Evolutionary conservation across 2,888 invertebrate species (phyloP).

Genomic region (Lepidocyrtoides sp.): DNA sequence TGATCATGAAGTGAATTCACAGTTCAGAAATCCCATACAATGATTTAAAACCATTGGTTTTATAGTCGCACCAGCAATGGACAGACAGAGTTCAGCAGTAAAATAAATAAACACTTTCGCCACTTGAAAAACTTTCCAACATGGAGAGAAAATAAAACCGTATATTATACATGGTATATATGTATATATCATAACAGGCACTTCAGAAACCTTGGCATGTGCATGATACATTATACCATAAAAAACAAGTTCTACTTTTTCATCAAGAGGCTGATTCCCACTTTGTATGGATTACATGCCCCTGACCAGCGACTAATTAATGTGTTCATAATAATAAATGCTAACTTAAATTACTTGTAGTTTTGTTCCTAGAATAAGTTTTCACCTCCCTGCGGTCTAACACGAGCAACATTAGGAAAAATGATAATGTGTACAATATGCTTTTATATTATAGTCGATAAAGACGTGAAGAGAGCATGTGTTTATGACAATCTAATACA

Average conservation of each 20-base stretch:
- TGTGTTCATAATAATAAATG: constrained; percentile 52
- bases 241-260: constrained; percentile 9
- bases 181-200: too few relatives aligned
- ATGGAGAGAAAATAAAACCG: neutral
- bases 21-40: too few relatives aligned
- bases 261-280: neutral
- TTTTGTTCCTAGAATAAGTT: constrained; percentile 11
- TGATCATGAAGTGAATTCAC: too few relatives aligned
- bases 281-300: constrained; percentile 30
- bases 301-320: constrained; percentile 44
- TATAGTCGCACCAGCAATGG: too few relatives aligned
- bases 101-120: neutral
- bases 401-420: neutral
- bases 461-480: neutral
- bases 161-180: too few relatives aligned
- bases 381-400: constrained; percentile 43
- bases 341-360: constrained; percentile 17
- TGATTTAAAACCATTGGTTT: too few relatives aligned
- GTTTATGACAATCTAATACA: neutral
- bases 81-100: too few relatives aligned
- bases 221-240: neutral
- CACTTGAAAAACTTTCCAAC: too few relatives aligned
- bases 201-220: neutral
- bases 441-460: neutral
- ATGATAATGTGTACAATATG: neutral